Evolutionary conservation across 2,113 vertebrate species (phyloP), one percentile per base, ranked within the genome.

Genomic region (Ctenomys sociabilis): DNA sequence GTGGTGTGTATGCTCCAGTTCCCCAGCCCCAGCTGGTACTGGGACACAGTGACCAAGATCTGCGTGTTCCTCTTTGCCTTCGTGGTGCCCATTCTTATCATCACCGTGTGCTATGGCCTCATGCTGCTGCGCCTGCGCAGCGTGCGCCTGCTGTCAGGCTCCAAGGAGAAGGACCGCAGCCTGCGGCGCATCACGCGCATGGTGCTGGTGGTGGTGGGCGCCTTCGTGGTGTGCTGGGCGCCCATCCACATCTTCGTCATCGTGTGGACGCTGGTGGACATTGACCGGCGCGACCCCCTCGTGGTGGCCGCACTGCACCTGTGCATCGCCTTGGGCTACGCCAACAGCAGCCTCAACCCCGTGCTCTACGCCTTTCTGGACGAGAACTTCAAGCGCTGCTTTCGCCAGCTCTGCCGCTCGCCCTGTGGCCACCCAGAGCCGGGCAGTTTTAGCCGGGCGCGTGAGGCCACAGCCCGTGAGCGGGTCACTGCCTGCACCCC

Each of bases 171-270:
- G 92, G 99, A 99, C 96, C 98, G 98, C 86, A 99, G 99, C 96
- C 90, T 99, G 96, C 99, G 99, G 14, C 99, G 99, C 95, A 99
- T 99, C 98, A 99, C 99, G 0, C 99, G 99, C 97, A 99, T 99
- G 99, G 99, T 99, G 85, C 99, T 99, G 97, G 99, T 99, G 97
- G 99, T 99, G 28, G 99, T 99, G 95, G 99, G 99, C 0, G 99
- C 99, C 97, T 99, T 99, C 98, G 99, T 99, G 97, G 97, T 99
- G 98, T 99, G 99, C 98, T 99, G 99, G 99, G 99, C 99, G 0
- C 99, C 99, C 96, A 99, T 99, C 98, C 99, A 99, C 98, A 98
- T 99, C 98, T 99, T 99, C 61, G 99, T 99, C 98, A 99, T 99
- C 2, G 95, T 99, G 97, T 99, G 98, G 98, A 99, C 99, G 0